Conservation (phyloP, 1,140 invertebrate genomes). For the Adelges cooleyi region DNA sequence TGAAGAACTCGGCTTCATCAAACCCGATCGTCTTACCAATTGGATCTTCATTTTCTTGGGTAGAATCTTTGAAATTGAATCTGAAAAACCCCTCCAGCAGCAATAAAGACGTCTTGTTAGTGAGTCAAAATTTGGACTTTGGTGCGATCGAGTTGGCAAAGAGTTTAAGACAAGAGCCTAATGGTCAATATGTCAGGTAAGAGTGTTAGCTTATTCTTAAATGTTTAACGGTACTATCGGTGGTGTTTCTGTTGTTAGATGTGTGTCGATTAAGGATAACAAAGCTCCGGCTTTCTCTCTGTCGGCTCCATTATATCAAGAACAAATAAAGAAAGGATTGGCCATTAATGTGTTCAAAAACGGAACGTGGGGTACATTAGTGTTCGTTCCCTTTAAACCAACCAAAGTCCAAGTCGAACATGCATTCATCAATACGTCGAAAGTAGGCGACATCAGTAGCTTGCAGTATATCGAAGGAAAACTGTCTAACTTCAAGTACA, state of each 20-base stretch:
- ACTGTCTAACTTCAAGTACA: conserved; percentile 41
- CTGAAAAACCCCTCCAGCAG: neutral
- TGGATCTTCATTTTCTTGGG: neutral
- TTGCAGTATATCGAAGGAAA: conserved; percentile 68
- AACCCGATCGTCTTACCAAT: neutral
- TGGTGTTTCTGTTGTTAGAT: neutral
- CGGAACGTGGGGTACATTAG: conserved; percentile 41
- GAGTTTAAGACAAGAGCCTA: conserved; percentile 19
- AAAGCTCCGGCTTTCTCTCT: conserved; percentile 50
- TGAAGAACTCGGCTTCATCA: neutral
- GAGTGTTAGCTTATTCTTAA: too few species aligned
- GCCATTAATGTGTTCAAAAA: conserved; percentile 36
- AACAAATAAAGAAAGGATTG: conserved; percentile 50
- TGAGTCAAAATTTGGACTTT: conserved; percentile 5
- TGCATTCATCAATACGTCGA: conserved; percentile 63
- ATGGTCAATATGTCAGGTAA: neutral
- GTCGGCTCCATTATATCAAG: conserved; percentile 44
- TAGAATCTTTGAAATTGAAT: neutral
- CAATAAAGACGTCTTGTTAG: neutral
- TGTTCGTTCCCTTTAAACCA: conserved; percentile 56
- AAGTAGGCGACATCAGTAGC: conserved; percentile 74
- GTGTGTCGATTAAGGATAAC: conserved; percentile 53
- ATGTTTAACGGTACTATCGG: too few species aligned
- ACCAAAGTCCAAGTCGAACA: conserved; percentile 45
- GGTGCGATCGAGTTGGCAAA: conserved; percentile 19